Base-by-base conservation (phyloP, 1,140 invertebrate species). In the Ruditapes philippinarum region DNA sequence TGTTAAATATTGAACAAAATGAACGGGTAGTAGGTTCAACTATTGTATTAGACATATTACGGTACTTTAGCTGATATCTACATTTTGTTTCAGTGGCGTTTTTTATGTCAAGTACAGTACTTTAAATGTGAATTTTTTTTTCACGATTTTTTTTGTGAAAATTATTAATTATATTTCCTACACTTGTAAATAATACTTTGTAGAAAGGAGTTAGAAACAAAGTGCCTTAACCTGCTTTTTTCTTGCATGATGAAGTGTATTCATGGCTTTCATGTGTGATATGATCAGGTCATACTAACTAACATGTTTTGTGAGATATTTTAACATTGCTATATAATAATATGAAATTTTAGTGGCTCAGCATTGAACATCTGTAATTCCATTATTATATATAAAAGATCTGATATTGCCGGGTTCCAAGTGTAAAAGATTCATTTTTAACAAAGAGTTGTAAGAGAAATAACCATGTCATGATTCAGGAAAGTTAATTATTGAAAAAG, bases 161-260 rank as follows among this genome's bases (percentile, higher is more conserved):
- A n/a, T n/a, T n/a, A n/a, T n/a, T n/a, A n/a, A n/a, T n/a, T n/a
- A n/a, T 70, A 14, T 62, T 70, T 70, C 33, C 33, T 70, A 70
- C 33, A 45, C 5, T 45, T 45, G 42, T 45, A 45, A 7, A 70
- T 70, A n/a, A 70, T 70, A 70, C 38, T 70, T 36, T 40, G 38
- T 70, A 70, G 65, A 70, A 45, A 5, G 42, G 65, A 38, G 65
- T 38, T 14, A 11, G 38, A 33, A 70, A 70, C 60, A 70, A 57
- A 70, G 65, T 70, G 65, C 65, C 65, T 70, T 70, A 28, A 38
- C 36, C 65, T 38, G 65, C 65, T 70, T 70, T n/a, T n/a, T 28
- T 4, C 9, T 70, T 70, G 65, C 65, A 70, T 70, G 65, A 25
- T 38, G 65, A n/a, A 14, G 36, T 31, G 12, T 70, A 70, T 14